These are phyloP conservation scores for Tachysurus vachellii DNA, from an alignment of 2,113 vertebrate species.

Conservation along the genomic window DNA sequence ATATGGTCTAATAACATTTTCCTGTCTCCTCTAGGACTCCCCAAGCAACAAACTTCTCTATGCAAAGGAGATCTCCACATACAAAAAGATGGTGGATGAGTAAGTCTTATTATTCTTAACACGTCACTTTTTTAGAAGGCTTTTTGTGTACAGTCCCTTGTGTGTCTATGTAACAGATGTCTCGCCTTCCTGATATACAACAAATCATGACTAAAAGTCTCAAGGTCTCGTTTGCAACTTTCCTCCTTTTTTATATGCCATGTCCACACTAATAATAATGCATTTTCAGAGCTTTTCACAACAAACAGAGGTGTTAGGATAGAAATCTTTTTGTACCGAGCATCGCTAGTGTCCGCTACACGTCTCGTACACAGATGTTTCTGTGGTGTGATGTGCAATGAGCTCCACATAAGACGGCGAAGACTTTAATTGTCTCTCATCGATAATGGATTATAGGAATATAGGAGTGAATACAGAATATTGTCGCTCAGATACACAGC, in stretches of 20 bases:
- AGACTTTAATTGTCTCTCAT: not conserved
- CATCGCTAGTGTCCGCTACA: not conserved
- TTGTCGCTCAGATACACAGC: not conserved
- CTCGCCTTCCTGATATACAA: not conserved
- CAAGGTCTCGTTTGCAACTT: not conserved
- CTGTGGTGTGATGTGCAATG: not conserved
- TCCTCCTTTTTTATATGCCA: no score
- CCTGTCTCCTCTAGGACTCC: slow-evolving; percentile 82
- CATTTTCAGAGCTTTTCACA: not conserved
- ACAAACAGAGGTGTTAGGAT: no score
- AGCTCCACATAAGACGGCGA: not conserved
- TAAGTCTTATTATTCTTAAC: slow-evolving; percentile 68
- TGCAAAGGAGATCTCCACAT: slow-evolving; percentile 97
- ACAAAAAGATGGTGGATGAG: slow-evolving; percentile 99
- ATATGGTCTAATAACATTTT: not conserved
- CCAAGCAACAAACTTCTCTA: slow-evolving; percentile 99
- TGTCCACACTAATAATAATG: not conserved
- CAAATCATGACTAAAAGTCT: not conserved
- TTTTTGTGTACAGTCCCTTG: not conserved
- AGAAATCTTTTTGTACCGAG: not conserved
- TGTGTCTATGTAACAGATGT: not conserved
- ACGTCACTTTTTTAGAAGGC: not conserved
- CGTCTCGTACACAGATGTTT: not conserved
- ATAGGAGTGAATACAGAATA: not conserved
- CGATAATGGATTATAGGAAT: not conserved